These are phyloP conservation scores for Anastrepha ludens DNA, from an alignment of 1,140 invertebrate genomes.

Conservation along the genomic window DNA sequence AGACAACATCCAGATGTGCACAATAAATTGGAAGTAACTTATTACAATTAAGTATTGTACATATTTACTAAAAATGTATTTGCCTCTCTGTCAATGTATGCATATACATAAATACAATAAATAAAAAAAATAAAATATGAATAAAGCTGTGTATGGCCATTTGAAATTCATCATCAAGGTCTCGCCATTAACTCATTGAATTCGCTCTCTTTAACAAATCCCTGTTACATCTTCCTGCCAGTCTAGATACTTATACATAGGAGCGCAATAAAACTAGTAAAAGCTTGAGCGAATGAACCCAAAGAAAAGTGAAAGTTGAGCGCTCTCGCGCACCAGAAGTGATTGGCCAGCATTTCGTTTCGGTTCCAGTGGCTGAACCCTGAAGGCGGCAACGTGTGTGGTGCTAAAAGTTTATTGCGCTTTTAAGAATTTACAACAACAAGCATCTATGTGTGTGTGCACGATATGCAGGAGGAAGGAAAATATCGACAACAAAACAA, in stretches of 20 bases:
- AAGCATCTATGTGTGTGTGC: not conserved
- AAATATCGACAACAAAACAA: constrained; percentile 30
- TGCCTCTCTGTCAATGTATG: too few relatives aligned
- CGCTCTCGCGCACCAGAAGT: constrained; percentile 14
- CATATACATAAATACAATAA: too few relatives aligned
- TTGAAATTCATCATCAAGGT: too few relatives aligned
- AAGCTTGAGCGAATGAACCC: constrained; percentile 36
- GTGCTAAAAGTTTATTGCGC: constrained; percentile 40
- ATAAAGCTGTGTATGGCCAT: too few relatives aligned
- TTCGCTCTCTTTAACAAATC: too few relatives aligned
- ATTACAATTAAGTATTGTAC: too few relatives aligned
- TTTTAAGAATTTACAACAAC: constrained; percentile 47
- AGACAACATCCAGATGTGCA: too few relatives aligned
- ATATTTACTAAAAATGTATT: too few relatives aligned
- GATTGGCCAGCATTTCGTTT: not conserved
- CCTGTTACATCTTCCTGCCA: not conserved
- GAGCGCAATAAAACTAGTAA: constrained; percentile 30
- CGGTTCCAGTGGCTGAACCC: constrained; percentile 10
- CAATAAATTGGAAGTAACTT: too few relatives aligned
- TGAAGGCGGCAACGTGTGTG: constrained; percentile 5
- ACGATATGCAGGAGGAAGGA: not conserved
- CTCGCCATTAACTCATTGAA: too few relatives aligned
- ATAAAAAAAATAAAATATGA: too few relatives aligned
- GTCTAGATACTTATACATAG: not conserved
- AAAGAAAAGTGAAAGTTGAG: constrained; percentile 41